Percentiles rank a stretch among this genome's conserved stretches.
phyloP scores from a whole-genome alignment of 2,113 vertebrate genomes.

The Hemibagrus wyckioides region DNA sequence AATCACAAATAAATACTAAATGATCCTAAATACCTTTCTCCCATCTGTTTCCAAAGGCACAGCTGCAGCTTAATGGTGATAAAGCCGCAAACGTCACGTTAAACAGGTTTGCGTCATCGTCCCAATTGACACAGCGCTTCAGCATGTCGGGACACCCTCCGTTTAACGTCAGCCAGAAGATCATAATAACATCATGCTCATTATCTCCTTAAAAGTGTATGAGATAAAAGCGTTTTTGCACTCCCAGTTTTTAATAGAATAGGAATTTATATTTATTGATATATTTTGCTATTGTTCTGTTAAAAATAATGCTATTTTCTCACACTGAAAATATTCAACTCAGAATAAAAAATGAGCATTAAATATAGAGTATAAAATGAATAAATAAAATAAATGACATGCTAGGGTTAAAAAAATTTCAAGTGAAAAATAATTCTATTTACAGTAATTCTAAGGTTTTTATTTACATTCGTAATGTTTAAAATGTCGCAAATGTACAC shows the following conservation, averaged over 20 bases:
- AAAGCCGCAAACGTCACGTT: not conserved
- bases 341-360: too few relatives aligned
- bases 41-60: not conserved
- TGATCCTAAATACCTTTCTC: not conserved
- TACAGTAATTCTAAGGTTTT: too few relatives aligned
- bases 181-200: not conserved
- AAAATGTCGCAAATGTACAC: too few relatives aligned
- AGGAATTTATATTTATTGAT: not conserved
- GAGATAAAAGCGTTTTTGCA: not conserved
- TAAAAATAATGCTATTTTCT: too few relatives aligned
- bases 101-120: not conserved
- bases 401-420: too few relatives aligned
- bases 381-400: too few relatives aligned
- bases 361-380: too few relatives aligned
- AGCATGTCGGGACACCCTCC: not conserved
- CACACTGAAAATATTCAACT: not conserved
- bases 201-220: not conserved
- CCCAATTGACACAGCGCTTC: not conserved
- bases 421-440: too few relatives aligned
- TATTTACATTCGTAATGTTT: too few relatives aligned
- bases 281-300: not conserved
- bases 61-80: not conserved
- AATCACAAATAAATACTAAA: not conserved
- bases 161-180: not conserved
- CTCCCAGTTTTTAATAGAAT: not conserved